Conservation (phyloP, 2,888 invertebrate genomes). For the Lasioglossum zephyrum region DNA sequence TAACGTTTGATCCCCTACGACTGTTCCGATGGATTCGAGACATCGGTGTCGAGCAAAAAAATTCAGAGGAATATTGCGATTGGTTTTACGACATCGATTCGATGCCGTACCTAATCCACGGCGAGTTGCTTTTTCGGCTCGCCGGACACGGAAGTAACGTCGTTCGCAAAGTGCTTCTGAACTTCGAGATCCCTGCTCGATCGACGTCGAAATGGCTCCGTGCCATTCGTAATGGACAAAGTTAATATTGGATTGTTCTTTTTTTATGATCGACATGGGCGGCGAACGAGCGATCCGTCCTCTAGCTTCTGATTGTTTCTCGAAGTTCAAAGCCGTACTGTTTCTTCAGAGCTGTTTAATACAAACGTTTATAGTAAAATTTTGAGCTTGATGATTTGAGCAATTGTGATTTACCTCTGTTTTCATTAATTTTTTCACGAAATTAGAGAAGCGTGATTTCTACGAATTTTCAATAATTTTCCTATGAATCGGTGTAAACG, state of each 20-base stretch:
- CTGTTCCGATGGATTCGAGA: slow-evolving; percentile 12
- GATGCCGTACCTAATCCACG: background rate
- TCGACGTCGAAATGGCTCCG: slow-evolving; percentile 25
- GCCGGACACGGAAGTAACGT: slow-evolving; percentile 20
- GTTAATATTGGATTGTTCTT: slow-evolving; percentile 34
- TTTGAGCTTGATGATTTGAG: background rate
- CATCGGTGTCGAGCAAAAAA: background rate
- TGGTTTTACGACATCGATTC: slow-evolving; percentile 15
- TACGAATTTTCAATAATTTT: no score
- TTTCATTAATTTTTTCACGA: no score
- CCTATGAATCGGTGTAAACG: no score
- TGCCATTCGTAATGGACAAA: slow-evolving; percentile 40
- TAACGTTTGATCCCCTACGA: background rate
- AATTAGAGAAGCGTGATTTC: no score
- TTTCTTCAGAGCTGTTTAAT: background rate
- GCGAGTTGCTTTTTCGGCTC: slow-evolving; percentile 26
- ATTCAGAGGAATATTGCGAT: background rate
- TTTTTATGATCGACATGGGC: background rate
- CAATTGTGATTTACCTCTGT: no score
- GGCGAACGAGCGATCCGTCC: background rate
- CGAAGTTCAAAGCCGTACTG: background rate
- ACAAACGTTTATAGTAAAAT: background rate
- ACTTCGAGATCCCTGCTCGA: slow-evolving; percentile 12
- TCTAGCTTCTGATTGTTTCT: background rate
- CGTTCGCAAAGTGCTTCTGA: slow-evolving; percentile 36